phyloP scores from a whole-genome alignment of 2,888 invertebrate species.

The Brachyopa scutellaris region DNA sequence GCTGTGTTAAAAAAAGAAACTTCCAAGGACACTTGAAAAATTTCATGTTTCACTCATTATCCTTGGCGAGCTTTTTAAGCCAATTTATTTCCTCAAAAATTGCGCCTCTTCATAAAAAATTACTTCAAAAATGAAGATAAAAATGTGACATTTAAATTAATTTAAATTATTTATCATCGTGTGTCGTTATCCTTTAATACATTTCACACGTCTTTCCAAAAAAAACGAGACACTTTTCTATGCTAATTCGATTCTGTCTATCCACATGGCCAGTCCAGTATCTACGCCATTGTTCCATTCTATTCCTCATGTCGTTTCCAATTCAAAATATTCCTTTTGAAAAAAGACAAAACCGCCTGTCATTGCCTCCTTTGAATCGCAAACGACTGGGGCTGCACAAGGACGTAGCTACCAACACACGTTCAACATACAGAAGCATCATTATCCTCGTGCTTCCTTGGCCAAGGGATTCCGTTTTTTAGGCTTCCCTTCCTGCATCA shows the following conservation, averaged over 20 bases:
- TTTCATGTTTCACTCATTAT: neutral
- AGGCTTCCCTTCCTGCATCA: neutral
- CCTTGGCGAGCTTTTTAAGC: conserved; percentile 15
- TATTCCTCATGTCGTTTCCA: neutral
- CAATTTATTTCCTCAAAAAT: no score
- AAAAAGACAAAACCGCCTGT: conserved; percentile 36
- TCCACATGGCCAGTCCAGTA: conserved; percentile 36
- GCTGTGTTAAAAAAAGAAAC: neutral
- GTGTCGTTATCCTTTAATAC: conserved; percentile 12
- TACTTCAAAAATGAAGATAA: no score
- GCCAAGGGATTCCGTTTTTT: neutral
- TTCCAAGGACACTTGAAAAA: conserved; percentile 8
- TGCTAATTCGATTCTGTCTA: neutral
- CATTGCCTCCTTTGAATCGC: conserved; percentile 34
- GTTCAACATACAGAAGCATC: neutral
- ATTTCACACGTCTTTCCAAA: conserved; percentile 15
- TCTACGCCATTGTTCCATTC: no score
- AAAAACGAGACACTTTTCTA: neutral
- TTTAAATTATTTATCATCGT: conserved; percentile 34
- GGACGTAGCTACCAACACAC: neutral
- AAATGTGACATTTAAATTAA: conserved; percentile 36
- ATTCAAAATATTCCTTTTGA: conserved; percentile 1
- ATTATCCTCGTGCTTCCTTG: conserved; percentile 28
- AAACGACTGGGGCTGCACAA: neutral
- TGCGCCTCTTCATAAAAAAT: no score